Conservation (phyloP, 2,888 invertebrate species). For the Ornithoptera priamus region DNA sequence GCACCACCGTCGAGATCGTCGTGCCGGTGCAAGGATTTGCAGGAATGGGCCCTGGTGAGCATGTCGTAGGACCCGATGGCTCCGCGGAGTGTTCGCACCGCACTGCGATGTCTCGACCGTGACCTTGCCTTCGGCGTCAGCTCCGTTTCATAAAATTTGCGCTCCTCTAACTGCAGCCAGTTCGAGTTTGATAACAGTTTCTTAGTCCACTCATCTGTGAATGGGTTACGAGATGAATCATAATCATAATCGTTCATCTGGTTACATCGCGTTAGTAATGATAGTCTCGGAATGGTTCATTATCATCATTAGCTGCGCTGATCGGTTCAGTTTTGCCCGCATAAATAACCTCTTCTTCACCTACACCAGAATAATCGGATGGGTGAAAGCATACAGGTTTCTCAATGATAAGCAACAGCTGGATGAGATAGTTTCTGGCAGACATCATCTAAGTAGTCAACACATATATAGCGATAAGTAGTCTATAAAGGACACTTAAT, state of each 20-base stretch:
- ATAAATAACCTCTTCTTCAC: no score
- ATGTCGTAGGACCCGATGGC: slow-evolving; percentile 65
- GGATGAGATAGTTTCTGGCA: no score
- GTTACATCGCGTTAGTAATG: neutral
- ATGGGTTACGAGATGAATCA: neutral
- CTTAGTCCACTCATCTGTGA: slow-evolving; percentile 84
- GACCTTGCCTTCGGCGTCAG: slow-evolving; percentile 55
- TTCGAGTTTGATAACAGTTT: slow-evolving; percentile 83
- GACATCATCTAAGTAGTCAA: no score
- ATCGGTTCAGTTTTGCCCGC: no score
- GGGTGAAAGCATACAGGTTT: no score
- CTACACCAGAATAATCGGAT: no score
- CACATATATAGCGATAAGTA: no score
- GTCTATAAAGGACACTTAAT: no score
- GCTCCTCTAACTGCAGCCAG: slow-evolving; percentile 85
- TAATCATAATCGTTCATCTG: neutral
- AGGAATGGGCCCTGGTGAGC: slow-evolving; percentile 65
- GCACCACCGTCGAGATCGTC: slow-evolving; percentile 65
- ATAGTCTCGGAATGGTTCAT: no score
- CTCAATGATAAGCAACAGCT: no score
- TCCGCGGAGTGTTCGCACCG: slow-evolving; percentile 51
- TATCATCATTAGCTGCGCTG: no score
- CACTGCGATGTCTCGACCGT: slow-evolving; percentile 53
- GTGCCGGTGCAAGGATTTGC: slow-evolving; percentile 55
- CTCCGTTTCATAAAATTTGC: slow-evolving; percentile 67